Base-by-base conservation (phyloP, 2,888 invertebrate genomes). In the Mystacides longicornis region DNA sequence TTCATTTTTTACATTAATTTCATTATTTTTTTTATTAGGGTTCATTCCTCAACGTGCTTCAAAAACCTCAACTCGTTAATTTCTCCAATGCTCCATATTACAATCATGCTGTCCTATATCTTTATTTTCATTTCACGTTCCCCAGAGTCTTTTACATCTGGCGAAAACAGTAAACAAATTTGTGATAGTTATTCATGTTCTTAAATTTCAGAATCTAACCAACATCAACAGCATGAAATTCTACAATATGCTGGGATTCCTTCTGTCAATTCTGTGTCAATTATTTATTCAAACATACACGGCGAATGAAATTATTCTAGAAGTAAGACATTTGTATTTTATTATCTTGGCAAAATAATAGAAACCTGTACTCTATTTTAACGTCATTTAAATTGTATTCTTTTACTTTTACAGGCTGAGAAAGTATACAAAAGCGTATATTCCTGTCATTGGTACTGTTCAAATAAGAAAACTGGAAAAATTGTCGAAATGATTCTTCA, bases 241-340 rank as follows among this genome's bases (percentile, higher is more conserved):
- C 23, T 55, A 51, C 54, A 59, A 57, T 43, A 59, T 49, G 20
- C n/a, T 61, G 48, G 59, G 61, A 11, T 61, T 57, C 31, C 43
- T 61, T 42, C 21, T 52, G 4, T 59, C 59, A 2, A 54, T 59
- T 20, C 18, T 61, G 16, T 61, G 59, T 56, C 61, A 61, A 27
- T 54, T 61, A 3, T 61, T 59, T 23, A 57, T 53, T 18, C 61
- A 61, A 33, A 61, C 61, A 1, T 61, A 59, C 27, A 59, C 51
- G 7, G 61, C 57, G 22, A 61, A 61, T 43, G 61, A 61, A 52
- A 59, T 61, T 23, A 59, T 59, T n/a, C 33, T 54, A 14, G 43
- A 61, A 50, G 61, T 61, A 55, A 49, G 48, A 42, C 14, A 33
- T 18, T 50, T 27, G 5, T 7, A 27, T 11, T 27, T 27, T 43